Conservation (phyloP, 2,797 vertebrate genomes). For the Coccyzus lansbergi region DNA sequence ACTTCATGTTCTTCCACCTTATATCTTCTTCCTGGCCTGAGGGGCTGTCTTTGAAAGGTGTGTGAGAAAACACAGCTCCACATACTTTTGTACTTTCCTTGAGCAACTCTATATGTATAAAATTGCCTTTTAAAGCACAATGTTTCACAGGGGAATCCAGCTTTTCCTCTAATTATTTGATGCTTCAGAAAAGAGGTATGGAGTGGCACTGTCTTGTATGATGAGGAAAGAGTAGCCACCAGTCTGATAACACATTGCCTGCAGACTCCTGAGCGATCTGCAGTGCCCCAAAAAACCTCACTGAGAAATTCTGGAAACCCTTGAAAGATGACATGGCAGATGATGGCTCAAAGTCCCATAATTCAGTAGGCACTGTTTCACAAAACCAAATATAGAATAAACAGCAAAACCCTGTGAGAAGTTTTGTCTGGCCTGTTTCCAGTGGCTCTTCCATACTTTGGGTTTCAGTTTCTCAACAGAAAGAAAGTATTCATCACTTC, state of each 20-base stretch:
- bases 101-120: not conserved
- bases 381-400: not conserved
- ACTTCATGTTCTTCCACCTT: fast-evolving
- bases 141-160: not conserved
- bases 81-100: not conserved
- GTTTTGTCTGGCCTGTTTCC: not conserved
- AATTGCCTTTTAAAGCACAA: not conserved
- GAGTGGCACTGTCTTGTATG: not conserved
- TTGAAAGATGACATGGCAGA: not conserved
- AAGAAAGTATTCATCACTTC: not conserved
- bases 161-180: not conserved
- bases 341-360: not conserved
- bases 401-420: not conserved
- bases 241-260: fast-evolving
- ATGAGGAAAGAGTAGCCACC: not conserved
- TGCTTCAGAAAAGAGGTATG: not conserved
- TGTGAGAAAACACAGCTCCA: not conserved
- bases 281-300: not conserved
- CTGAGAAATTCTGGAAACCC: not conserved
- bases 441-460: not conserved
- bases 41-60: fast-evolving
- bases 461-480: not conserved
- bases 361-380: not conserved
- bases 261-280: fast-evolving
- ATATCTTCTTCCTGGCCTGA: fast-evolving